phyloP scores from a whole-genome alignment of 2,113 vertebrate species.

The Tragelaphus imberbis region DNA sequence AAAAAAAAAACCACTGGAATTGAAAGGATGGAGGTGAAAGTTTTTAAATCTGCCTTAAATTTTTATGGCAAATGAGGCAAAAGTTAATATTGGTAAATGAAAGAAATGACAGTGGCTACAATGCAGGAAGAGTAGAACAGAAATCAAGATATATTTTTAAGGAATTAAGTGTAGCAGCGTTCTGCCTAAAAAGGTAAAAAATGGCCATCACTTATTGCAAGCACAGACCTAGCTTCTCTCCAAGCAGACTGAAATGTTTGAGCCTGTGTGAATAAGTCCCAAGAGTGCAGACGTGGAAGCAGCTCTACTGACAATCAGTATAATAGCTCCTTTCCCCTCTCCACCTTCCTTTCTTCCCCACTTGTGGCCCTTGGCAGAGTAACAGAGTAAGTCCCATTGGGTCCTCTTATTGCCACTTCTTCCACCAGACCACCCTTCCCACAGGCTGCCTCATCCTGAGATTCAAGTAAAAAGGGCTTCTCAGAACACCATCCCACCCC shows the following conservation, averaged over 20 bases:
- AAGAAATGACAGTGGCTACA: background rate
- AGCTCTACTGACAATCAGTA: background rate
- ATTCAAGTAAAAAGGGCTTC: background rate
- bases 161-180: background rate
- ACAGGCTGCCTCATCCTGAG: background rate
- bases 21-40: background rate
- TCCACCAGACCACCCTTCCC: background rate
- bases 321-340: background rate
- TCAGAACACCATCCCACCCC: background rate
- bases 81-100: background rate
- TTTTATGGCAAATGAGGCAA: background rate
- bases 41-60: background rate
- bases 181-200: background rate
- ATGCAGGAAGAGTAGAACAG: background rate
- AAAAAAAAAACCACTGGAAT: background rate
- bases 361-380: background rate
- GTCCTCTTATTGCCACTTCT: background rate
- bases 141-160: background rate
- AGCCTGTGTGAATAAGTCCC: background rate
- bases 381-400: background rate
- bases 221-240: background rate
- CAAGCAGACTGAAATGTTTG: background rate
- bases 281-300: background rate
- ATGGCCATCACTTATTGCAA: background rate
- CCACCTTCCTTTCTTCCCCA: background rate